phyloP scores from a whole-genome alignment of 2,113 vertebrate genomes.

The Tretioscincus oriximinensis region DNA sequence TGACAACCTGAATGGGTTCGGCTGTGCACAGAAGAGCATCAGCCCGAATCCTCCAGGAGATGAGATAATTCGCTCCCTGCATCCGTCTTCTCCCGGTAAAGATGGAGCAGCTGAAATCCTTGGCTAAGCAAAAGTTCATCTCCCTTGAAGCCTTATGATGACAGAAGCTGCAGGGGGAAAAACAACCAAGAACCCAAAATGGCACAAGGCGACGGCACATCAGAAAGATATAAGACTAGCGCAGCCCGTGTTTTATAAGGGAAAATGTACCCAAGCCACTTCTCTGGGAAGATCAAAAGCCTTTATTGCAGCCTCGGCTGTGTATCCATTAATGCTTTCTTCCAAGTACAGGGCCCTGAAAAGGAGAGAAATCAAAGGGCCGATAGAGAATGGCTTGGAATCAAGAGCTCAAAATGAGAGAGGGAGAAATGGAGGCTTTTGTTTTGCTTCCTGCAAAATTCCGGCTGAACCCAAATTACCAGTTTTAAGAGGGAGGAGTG shows the following conservation, averaged over 20 bases:
- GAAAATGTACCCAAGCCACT: conserved; percentile 21
- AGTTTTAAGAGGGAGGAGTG: not conserved
- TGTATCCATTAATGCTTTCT: conserved; percentile 43
- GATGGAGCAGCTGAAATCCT: conserved; percentile 26
- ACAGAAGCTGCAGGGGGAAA: not conserved
- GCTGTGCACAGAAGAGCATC: conserved; percentile 26
- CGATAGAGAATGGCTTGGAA: conserved; percentile 27
- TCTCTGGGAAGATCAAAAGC: conserved; percentile 52
- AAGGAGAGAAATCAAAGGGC: conserved; percentile 44
- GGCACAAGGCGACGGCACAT: conserved; percentile 29
- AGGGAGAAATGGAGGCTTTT: conserved; percentile 3
- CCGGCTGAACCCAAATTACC: not conserved
- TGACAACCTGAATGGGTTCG: not conserved
- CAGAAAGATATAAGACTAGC: conserved; percentile 42
- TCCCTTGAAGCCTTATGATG: conserved; percentile 35
- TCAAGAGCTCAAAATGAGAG: conserved; percentile 23
- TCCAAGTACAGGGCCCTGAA: conserved; percentile 44
- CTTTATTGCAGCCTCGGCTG: conserved; percentile 33
- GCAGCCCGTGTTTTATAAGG: conserved; percentile 30
- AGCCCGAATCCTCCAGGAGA: conserved; percentile 3
- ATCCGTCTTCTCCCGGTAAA: conserved; percentile 6
- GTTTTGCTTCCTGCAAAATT: conserved; percentile 25
- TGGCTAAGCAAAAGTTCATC: conserved; percentile 17
- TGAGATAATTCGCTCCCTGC: not conserved
- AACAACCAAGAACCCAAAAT: not conserved